phyloP scores from a whole-genome alignment of 92 coral and sea anemone genomes.

The Palythoa heliodiscus region DNA sequence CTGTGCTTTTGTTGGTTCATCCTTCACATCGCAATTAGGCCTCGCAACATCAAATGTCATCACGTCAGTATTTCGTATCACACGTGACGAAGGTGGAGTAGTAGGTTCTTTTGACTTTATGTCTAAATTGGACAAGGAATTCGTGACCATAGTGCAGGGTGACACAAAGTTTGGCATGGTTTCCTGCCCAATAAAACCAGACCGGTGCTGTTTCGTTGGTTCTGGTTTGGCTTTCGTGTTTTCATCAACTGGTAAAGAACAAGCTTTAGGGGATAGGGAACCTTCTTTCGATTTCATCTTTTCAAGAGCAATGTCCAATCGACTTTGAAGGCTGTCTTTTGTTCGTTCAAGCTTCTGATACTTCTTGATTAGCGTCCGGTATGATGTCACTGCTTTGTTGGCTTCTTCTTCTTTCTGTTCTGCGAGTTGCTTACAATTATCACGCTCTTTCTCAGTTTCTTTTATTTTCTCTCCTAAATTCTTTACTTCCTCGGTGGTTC shows the following conservation, averaged over 20 bases:
- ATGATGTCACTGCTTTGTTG: conserved; percentile 24
- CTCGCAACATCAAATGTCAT: not conserved
- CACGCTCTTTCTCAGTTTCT: conserved; percentile 33
- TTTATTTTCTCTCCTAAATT: conserved; percentile 38
- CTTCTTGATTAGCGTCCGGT: conserved; percentile 37
- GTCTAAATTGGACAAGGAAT: conserved; percentile 71
- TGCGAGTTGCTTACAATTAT: conserved; percentile 48
- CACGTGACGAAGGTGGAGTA: conserved; percentile 26
- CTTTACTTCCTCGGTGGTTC: conserved; percentile 2
- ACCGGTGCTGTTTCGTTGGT: not conserved
- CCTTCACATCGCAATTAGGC: not conserved
- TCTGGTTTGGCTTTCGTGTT: not conserved
- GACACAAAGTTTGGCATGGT: conserved; percentile 17
- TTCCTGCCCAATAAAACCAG: conserved; percentile 8
- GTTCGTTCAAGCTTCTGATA: conserved; percentile 51
- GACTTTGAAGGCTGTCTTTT: conserved; percentile 46
- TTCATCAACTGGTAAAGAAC: not conserved
- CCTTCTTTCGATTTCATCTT: conserved; percentile 39
- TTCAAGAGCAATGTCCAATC: conserved; percentile 40
- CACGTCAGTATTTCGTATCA: not conserved
- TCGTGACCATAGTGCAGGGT: conserved; percentile 59
- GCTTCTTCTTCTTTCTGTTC: conserved; percentile 50
- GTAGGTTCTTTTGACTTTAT: conserved; percentile 31
- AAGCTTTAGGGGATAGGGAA: not conserved
- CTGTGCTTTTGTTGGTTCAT: not conserved